phyloP scores from a whole-genome alignment of 2,797 vertebrate species.

The Acestrorhynchus altus region DNA sequence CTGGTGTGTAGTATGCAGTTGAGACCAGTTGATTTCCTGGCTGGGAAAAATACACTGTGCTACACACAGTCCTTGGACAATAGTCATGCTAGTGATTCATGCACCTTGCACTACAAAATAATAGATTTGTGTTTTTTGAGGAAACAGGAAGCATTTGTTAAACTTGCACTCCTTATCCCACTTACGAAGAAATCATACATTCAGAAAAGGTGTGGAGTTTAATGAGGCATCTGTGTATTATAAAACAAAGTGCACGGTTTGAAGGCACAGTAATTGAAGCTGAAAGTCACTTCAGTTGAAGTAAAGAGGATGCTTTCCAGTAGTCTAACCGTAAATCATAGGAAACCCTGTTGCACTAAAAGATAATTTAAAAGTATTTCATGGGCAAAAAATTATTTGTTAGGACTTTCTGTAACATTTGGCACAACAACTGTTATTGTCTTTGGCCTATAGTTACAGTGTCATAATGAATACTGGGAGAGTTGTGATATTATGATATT shows the following conservation, averaged over 20 bases:
- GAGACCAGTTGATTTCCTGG: too few species aligned
- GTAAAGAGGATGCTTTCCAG: not conserved
- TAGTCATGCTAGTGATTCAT: not conserved
- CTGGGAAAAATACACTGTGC: too few species aligned
- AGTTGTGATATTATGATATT: too few species aligned
- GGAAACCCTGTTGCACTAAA: not conserved
- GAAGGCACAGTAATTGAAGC: not conserved
- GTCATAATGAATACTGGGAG: too few species aligned
- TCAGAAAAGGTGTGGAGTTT: conserved; percentile 9
- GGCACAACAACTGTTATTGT: too few species aligned
- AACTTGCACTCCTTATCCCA: not conserved
- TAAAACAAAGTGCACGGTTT: not conserved
- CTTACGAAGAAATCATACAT: conserved; percentile 7
- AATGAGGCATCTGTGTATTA: not conserved
- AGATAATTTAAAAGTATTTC: conserved; percentile 6
- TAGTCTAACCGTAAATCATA: not conserved
- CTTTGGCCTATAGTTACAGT: too few species aligned
- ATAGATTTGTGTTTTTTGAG: not conserved
- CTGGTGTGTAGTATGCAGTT: too few species aligned
- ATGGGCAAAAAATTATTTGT: not conserved
- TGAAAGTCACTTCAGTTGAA: not conserved
- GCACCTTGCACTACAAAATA: not conserved
- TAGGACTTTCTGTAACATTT: not conserved
- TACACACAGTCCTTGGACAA: too few species aligned
- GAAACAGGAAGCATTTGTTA: not conserved